A percentile compares a stretch with the other conserved stretches of the same genome.
Evolutionary conservation across 2,113 vertebrate genomes (phyloP).

Genomic region (Larimichthys polyactis): DNA sequence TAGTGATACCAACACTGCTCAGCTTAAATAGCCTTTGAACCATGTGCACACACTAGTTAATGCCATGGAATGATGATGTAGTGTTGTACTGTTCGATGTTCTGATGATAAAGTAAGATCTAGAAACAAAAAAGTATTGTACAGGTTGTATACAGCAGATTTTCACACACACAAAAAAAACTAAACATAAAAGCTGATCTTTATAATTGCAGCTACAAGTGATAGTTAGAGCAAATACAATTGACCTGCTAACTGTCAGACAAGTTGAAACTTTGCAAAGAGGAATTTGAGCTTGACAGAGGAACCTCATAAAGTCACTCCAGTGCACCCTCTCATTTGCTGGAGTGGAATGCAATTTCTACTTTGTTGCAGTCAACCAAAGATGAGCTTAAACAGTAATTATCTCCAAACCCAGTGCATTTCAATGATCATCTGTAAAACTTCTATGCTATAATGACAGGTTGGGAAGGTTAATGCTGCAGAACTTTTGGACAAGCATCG

Average conservation of each 20-base stretch:
- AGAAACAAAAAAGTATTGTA: no score
- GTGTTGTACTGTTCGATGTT: not conserved
- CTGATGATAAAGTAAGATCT: not conserved
- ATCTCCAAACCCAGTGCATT: slow-evolving; percentile 30
- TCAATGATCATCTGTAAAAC: slow-evolving; percentile 40
- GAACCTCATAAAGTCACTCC: slow-evolving; percentile 16
- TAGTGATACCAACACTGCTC: slow-evolving; percentile 20
- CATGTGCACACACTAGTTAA: not conserved
- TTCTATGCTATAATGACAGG: slow-evolving; percentile 34
- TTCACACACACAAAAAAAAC: not conserved
- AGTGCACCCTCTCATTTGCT: slow-evolving; percentile 42
- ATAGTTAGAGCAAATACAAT: slow-evolving; percentile 8
- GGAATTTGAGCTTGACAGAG: slow-evolving; percentile 21
- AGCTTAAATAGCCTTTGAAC: slow-evolving; percentile 3
- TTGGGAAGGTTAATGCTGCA: slow-evolving; percentile 8
- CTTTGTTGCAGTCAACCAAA: slow-evolving; percentile 29
- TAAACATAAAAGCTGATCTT: not conserved
- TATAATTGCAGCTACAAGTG: not conserved
- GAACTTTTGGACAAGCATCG: slow-evolving; percentile 15
- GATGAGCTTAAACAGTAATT: slow-evolving; percentile 43
- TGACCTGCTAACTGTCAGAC: slow-evolving; percentile 10
- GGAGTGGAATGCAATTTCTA: slow-evolving; percentile 51
- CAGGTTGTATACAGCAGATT: not conserved
- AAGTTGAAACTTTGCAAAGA: slow-evolving; percentile 38
- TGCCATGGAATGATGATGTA: not conserved